Evolutionary conservation across 2,113 vertebrate species (phyloP), one percentile per base, ranked within the genome.

Genomic region (Azemiops feae): DNA sequence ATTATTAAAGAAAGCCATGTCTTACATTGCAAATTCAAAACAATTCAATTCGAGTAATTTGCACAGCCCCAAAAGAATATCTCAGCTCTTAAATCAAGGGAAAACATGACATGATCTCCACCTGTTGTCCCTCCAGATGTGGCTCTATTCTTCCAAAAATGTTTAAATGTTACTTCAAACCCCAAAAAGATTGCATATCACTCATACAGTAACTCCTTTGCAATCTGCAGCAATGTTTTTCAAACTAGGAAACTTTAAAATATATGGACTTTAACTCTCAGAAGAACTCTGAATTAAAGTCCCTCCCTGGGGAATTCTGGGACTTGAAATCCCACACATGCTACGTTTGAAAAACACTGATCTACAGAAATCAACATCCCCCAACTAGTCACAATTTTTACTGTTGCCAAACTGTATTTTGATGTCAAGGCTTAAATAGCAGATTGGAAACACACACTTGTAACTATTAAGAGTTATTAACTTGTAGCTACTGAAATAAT

Each of bases 1-100:
- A 95, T 91, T 86, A 91, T 54, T 91, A 92, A 81, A n/a, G 91
- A 86, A 34, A 64, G 11, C 43, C 50, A 18, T 92, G 90, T 93
- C 52, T 92, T 30, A 27, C 55, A 16, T 81, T 81, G 7, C 74
- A 43, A 10, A 81, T 81, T 81, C 18, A 22, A 39, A 81, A 81
- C 18, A 8, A 81, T 81, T 39, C 18, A 81, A 9, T 43, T 7
- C 1, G 18, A 81, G 34, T 81, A 81, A 81, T 81, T 81, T 39
- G 34, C 74, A 81, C 74, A 43, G 34, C 34, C 34, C n/a, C 18
- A 74, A 74, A 74, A 74, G 14, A 74, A 34, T 34, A 74, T 74
- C n/a, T 74, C 6, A 74, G 34, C 16, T 34, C n/a, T 39, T 74
- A 74, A 39, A 34, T 39, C n/a, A 74, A 74, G 16, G 16, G n/a